Base-by-base conservation (phyloP, 2,113 vertebrate species). In the Cryptoleucopteryx plumbea region DNA sequence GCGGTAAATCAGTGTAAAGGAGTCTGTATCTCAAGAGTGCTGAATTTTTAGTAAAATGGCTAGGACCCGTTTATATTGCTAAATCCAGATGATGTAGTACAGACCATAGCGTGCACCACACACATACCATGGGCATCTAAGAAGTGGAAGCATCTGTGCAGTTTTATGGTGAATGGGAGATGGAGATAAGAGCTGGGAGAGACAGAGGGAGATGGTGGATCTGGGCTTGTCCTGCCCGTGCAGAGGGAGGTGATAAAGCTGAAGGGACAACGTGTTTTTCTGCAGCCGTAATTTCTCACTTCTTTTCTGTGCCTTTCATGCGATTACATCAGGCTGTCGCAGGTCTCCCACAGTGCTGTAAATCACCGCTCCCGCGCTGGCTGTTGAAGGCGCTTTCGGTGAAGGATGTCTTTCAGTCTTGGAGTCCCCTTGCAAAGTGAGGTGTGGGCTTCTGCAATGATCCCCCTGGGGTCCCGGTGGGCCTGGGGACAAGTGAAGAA, bases 331-430 rank as follows among this genome's bases (percentile, higher is more conserved):
- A 52, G 68, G 79, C 56, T 82, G 55, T 71, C 15, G 1, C 50
- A 61, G 70, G 36, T 67, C 63, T 73, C 1, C 32, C n/a, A 27
- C 3, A 7, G 68, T 71, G 70, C 59, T 84, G 73, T 43, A 79
- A 85, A 82, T 88, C 52, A 9, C 55, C 1, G 4, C 50, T 55
- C 67, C 48, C 0, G 0, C 2, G 2, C 21, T 72, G 78, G 34
- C 67, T 42, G 62, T 52, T 32, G 34, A 26, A 59, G 65, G 3
- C 3, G 11, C 47, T 59, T 88, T 74, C 0, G 1, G 21, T 40
- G 81, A 93, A 86, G 45, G 50, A 27, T 1, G 6, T 38, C 32
- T 47, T 47, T 22, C 43, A 56, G 13, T 43, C 58, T 42, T 53
- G 50, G 43, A 52, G 17, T 56, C 31, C 26, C 36, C 14, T 90